Conservation (phyloP, 2,888 invertebrate species). For the Leucania comma region DNA sequence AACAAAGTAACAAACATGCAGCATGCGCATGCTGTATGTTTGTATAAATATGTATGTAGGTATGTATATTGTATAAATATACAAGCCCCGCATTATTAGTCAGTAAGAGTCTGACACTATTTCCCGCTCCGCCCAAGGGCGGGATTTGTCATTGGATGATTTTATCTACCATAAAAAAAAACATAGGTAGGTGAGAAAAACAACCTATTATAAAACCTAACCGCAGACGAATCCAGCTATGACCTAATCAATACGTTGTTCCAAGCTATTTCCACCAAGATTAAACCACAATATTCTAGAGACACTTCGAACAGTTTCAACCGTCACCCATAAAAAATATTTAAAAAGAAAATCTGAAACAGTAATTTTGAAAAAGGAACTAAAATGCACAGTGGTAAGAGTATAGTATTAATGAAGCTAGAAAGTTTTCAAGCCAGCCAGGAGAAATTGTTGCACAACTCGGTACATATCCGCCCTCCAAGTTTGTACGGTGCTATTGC, state of each 20-base stretch:
- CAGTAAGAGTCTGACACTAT: too few species aligned
- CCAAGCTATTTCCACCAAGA: slow-evolving; percentile 1
- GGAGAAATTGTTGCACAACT: slow-evolving; percentile 69
- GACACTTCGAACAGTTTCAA: not conserved
- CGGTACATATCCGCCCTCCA: slow-evolving; percentile 62
- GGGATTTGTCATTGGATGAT: too few species aligned
- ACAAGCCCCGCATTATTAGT: too few species aligned
- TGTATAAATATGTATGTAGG: too few species aligned
- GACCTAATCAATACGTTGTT: slow-evolving; percentile 19
- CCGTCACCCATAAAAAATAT: slow-evolving; percentile 32
- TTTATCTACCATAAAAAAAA: too few species aligned
- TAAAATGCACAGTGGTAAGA: slow-evolving; percentile 54
- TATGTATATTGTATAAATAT: too few species aligned
- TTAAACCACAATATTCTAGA: not conserved
- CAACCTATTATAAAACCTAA: slow-evolving; percentile 6
- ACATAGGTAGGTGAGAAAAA: not conserved
- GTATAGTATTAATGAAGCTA: slow-evolving; percentile 67
- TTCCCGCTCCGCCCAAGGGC: too few species aligned
- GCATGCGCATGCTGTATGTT: too few species aligned
- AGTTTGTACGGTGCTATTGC: slow-evolving; percentile 62
- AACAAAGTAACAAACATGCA: too few species aligned
- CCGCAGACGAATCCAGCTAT: not conserved
- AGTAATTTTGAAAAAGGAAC: slow-evolving; percentile 48
- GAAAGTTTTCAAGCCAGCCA: slow-evolving; percentile 67
- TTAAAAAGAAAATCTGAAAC: slow-evolving; percentile 28